Conservation (phyloP, 2,797 vertebrate genomes). For the Poeciliopsis presidionis region DNA sequence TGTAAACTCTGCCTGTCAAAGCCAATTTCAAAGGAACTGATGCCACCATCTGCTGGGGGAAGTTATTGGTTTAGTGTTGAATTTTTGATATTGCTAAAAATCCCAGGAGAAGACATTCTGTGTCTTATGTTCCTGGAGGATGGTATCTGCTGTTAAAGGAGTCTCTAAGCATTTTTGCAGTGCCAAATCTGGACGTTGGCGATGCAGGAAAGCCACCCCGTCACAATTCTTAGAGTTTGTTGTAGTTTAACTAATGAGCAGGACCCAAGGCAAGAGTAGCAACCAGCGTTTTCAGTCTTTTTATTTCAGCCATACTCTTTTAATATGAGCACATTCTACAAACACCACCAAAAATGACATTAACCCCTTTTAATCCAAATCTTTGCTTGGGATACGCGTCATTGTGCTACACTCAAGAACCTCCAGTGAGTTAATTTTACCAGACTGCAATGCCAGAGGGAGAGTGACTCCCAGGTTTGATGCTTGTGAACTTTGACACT, state of each 20-base stretch:
- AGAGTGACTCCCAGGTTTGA: background rate
- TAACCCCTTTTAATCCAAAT: background rate
- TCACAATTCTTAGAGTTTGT: constrained; percentile 13
- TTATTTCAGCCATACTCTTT: constrained; percentile 2
- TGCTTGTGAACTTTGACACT: constrained; percentile 2
- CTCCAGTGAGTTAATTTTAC: background rate
- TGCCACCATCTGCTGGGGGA: background rate
- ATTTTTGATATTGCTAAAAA: constrained; percentile 20
- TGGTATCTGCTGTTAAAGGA: constrained; percentile 35
- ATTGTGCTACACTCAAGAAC: background rate
- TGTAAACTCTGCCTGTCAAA: constrained; percentile 24
- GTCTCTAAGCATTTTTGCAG: background rate
- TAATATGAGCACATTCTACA: background rate
- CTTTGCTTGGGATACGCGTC: background rate
- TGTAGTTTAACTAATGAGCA: constrained; percentile 43
- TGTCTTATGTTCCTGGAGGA: constrained; percentile 27
- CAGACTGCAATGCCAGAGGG: background rate
- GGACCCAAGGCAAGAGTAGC: constrained; percentile 44
- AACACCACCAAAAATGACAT: background rate
- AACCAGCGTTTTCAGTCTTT: constrained; percentile 6
- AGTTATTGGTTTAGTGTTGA: constrained; percentile 28
- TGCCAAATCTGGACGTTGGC: background rate
- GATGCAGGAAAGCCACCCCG: background rate
- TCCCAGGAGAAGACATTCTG: constrained; percentile 18
- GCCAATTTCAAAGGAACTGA: constrained; percentile 36